Conservation (phyloP, 2,797 vertebrate genomes). For the Caiman crocodilus region DNA sequence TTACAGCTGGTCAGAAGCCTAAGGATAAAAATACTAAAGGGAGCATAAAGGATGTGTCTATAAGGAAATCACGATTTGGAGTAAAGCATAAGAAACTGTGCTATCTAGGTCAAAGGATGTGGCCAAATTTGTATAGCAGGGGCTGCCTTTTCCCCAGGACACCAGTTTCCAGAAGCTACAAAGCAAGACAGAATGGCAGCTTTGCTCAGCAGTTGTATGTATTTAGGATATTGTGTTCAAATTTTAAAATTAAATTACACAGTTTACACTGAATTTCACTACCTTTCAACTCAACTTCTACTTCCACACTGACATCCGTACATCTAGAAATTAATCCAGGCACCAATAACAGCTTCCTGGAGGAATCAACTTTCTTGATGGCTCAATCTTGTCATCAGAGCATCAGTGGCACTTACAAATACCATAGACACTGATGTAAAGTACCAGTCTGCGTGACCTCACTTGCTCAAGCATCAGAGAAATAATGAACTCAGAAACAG, state of each 20-base stretch:
- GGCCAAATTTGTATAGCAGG: fast-evolving
- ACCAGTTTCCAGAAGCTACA: background rate
- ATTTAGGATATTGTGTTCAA: background rate
- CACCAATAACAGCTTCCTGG: background rate
- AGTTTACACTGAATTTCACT: background rate
- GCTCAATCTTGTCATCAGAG: background rate
- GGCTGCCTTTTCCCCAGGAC: background rate
- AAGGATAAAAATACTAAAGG: background rate
- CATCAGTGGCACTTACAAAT: background rate
- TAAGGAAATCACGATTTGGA: background rate
- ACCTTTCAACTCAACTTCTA: background rate
- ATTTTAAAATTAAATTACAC: background rate
- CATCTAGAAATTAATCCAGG: background rate
- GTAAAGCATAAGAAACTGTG: background rate
- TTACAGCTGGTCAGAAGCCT: background rate
- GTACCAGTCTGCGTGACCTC: background rate
- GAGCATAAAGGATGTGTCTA: background rate
- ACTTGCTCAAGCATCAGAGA: background rate
- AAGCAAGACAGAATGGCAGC: background rate
- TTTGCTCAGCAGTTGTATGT: background rate
- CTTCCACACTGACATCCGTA: fast-evolving
- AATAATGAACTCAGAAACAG: background rate
- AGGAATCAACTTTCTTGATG: conserved; percentile 9
- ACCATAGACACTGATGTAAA: background rate
- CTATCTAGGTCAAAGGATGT: background rate